Base-by-base conservation (phyloP, 2,113 vertebrate species). In the Psittacus erithacus region DNA sequence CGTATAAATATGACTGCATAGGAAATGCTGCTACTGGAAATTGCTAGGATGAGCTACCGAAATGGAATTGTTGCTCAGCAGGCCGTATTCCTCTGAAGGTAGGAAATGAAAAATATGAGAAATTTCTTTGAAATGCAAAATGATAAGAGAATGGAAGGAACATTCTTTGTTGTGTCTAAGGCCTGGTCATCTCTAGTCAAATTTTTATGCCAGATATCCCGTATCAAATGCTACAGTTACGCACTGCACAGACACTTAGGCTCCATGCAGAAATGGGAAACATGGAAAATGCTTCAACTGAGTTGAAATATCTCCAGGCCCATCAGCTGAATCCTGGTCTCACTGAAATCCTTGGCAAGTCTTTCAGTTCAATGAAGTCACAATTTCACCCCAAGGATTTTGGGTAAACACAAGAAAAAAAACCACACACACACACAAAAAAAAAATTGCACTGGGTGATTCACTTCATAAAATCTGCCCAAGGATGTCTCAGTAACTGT, bases 11-110 rank as follows among this genome's bases (percentile, higher is more conserved):
- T 50, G 53, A 80, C 84, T 83, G 47, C 35, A 52, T 52, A 90
- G 91, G 82, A 81, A 93, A 81, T 81, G 55, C 78, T 88, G 43
- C 74, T 90, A 47, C 39, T 94, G 64, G 82, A 78, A 92, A 92
- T 67, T 67, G 64, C 46, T 74, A 75, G 50, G 90, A 92, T 92
- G 68, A 90, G 71, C 79, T 86, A 77, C 75, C 1, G 1, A 92
- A 94, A 88, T 67, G 75, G 85, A 94, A 88, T 90, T 94, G 44
- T 38, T 94, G 75, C 67, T 96, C 43, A 39, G 88, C 49, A 81
- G 76, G 46, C 71, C 49, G 16, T 67, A 74, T 70, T 94, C 71
- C 71, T 92, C 60, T 83, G 49, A 13, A 41, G 20, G 4, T 35
- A 75, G 50, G 38, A 86, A 90, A 90, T 71, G 6, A 90, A 92